Base-by-base conservation (phyloP, 1,140 invertebrate species). In the Sycobia sp. region DNA sequence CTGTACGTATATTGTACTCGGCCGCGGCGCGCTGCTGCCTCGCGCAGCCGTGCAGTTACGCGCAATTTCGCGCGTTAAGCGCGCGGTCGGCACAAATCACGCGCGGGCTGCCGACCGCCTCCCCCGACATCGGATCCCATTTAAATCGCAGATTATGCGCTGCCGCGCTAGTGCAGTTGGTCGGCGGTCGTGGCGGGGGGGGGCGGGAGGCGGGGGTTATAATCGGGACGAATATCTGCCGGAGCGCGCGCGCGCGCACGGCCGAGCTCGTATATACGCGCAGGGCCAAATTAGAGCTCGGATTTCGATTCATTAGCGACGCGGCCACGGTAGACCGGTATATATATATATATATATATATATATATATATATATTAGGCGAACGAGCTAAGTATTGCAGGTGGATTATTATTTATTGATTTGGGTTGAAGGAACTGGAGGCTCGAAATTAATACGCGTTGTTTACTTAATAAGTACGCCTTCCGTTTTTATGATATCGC, bases 51-150 rank as follows among this genome's bases (percentile, higher is more conserved):
- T n/a, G n/a, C n/a, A n/a, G n/a, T n/a, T n/a, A n/a, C n/a, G 72
- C 63, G 75, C 72, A 80, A 80, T 79, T 80, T 78, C 76, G 73
- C 75, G 72, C 76, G n/a, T n/a, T 79, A 78, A 79, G 74, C 76
- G 75, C 71, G 11, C 27, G 54, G 44, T 65, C 71, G 57, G 70
- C 71, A 79, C 77, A 79, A 80, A 80, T 80, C 78, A 79, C 76
- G 69, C 72, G 69, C 68, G 10, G n/a, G 23, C 49, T 16, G 23
- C 4, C 60, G n/a, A n/a, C n/a, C n/a, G n/a, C n/a, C n/a, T n/a
- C n/a, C n/a, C n/a, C n/a, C n/a, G n/a, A n/a, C n/a, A n/a, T n/a
- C n/a, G n/a, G n/a, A n/a, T n/a, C n/a, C 46, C 55, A 54, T 58
- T 65, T 65, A 65, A 65, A 65, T 65, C 50, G n/a, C 49, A 53